Base-by-base conservation (phyloP, 1,140 invertebrate genomes). In the Ditylenchus dipsaci region DNA sequence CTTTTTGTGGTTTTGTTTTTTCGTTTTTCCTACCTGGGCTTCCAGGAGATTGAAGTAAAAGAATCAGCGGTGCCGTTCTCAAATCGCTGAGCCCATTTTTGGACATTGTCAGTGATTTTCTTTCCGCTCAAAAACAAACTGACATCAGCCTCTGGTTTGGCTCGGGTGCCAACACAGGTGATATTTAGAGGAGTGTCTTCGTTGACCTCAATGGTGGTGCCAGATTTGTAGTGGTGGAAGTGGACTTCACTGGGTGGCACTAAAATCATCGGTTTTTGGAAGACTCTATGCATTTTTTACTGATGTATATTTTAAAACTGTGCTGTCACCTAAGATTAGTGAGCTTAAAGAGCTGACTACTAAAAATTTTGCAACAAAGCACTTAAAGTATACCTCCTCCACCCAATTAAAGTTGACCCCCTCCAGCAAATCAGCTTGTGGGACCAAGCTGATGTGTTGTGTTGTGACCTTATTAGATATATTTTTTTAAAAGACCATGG, bases 111-210 rank as follows among this genome's bases (percentile, higher is more conserved):
- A 29, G 65, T 67, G 21, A 74, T 56, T 15, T 38, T 26, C 42
- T 76, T 66, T 53, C 75, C 75, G 45, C 75, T 79, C 29, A 76
- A 26, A 49, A 60, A 76, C 62, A 78, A 69, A n/a, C 57, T 75
- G 23, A 76, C 11, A 9, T 66, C 58, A 17, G 71, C 33, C 45
- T 62, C 23, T 13, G 75, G 75, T 59, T 76, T 76, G 15, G 76
- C 75, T 29, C 58, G 47, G 19, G 49, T 47, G 43, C 58, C 43
- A 26, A 69, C 15, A 53, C 75, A 76, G 29, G 75, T 79, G 38
- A 76, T 45, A 42, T 76, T 76, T 13, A 76, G 27, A n/a, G 63
- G 58, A 17, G 71, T 63, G 49, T 63, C 75, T 49, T 76, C 75
- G 27, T 76, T 75, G 17, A 76, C 67, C 30, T 68, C 67, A 13